Conservation (phyloP, 2,113 vertebrate genomes). For the Callorhinus ursinus region DNA sequence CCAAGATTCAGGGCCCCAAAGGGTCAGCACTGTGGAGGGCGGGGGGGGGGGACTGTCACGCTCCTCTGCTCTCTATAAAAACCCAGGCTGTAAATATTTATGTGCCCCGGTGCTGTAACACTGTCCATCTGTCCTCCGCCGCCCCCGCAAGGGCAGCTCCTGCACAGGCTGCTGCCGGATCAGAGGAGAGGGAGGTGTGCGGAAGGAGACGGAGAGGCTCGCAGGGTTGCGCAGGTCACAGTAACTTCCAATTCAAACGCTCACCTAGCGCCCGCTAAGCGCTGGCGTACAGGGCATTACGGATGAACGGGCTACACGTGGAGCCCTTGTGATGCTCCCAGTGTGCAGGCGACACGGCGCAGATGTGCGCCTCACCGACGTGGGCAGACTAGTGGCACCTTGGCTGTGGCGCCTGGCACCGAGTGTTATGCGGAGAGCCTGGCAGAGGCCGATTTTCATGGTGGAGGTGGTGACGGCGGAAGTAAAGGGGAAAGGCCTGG, state of each 20-base stretch:
- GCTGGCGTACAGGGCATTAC: neutral
- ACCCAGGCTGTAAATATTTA: neutral
- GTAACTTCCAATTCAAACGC: neutral
- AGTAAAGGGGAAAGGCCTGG: rapidly evolving
- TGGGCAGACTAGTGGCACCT: too few species aligned
- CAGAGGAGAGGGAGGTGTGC: neutral
- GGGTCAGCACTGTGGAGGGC: rapidly evolving
- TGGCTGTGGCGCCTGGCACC: rapidly evolving
- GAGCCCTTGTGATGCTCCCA: neutral
- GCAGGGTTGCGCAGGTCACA: neutral
- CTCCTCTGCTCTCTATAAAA: neutral
- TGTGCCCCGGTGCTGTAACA: neutral
- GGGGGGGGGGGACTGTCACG: neutral
- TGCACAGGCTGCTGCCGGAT: too few species aligned
- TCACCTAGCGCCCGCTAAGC: neutral
- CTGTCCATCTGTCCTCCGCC: neutral
- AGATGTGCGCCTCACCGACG: neutral
- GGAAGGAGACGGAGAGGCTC: neutral
- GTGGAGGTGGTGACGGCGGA: neutral
- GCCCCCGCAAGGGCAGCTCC: neutral
- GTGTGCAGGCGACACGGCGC: neutral
- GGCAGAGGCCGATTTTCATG: neutral
- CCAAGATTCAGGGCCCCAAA: neutral
- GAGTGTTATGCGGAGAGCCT: too few species aligned
- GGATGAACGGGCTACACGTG: neutral